These are phyloP conservation scores for Rhynchopsitta pachyrhyncha DNA, from an alignment of 2,113 vertebrate species.

Conservation along the genomic window DNA sequence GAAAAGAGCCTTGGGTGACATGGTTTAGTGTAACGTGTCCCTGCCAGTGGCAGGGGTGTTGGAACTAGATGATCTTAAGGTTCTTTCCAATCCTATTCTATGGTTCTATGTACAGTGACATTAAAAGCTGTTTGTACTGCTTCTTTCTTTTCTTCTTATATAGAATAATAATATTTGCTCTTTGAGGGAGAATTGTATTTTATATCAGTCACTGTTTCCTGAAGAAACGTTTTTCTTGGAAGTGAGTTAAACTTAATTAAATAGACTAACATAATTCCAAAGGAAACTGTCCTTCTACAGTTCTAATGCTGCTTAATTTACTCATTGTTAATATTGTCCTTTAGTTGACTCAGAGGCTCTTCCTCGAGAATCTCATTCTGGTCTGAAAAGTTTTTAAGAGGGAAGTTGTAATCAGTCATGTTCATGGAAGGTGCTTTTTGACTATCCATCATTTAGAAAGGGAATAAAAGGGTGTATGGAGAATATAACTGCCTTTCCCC, in stretches of 20 bases:
- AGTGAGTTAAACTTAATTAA: not conserved
- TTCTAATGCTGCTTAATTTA: not conserved
- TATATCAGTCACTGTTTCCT: not conserved
- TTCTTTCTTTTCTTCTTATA: not conserved
- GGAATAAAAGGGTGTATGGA: not conserved
- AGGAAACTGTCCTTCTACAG: not conserved
- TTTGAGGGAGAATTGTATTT: not conserved
- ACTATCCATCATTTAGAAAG: not conserved
- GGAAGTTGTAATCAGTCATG: not conserved
- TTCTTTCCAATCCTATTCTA: not conserved
- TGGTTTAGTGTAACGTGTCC: not conserved
- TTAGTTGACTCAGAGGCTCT: not conserved
- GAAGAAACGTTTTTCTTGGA: not conserved
- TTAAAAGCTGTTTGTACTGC: not conserved
- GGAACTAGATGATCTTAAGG: not conserved
- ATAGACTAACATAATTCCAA: not conserved
- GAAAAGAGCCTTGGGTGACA: not conserved
- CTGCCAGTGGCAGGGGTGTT: not conserved
- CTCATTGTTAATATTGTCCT: not conserved
- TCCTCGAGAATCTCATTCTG: not conserved
- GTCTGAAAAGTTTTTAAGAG: not conserved
- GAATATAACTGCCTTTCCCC: not conserved
- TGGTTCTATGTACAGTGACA: not conserved
- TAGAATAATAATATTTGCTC: not conserved
- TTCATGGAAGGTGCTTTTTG: not conserved